These are phyloP conservation scores for Schizaphis graminum DNA, from an alignment of 2,888 invertebrate species.

Conservation along the genomic window DNA sequence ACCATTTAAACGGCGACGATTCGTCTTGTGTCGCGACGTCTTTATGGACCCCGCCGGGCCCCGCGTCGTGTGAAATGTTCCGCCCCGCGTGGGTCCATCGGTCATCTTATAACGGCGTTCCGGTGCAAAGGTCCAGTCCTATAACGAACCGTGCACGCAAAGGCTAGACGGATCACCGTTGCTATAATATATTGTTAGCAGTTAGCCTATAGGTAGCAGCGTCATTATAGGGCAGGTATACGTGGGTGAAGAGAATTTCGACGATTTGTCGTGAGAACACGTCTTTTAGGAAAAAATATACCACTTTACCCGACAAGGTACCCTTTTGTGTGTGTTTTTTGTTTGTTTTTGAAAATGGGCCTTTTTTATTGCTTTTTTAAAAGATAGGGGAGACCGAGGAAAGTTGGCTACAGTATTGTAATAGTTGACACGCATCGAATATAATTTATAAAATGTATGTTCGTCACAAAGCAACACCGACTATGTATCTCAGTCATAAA, in stretches of 20 bases:
- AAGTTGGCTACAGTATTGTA: not conserved
- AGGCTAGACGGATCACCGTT: not conserved
- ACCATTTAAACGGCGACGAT: conserved; percentile 64
- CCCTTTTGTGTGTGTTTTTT: not conserved
- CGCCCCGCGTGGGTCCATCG: conserved; percentile 13
- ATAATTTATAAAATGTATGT: not conserved
- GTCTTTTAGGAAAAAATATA: not conserved
- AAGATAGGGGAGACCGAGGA: not conserved
- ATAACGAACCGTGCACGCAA: not conserved
- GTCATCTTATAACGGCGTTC: conserved; percentile 49
- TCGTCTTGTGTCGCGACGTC: conserved; percentile 62
- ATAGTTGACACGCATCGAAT: not conserved
- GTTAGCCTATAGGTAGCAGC: not conserved
- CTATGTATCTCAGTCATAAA: not conserved
- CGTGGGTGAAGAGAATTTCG: not conserved
- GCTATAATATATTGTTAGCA: not conserved
- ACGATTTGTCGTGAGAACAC: not conserved
- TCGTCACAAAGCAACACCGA: not conserved
- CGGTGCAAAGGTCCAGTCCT: not conserved
- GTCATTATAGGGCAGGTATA: not conserved
- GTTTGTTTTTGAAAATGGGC: not conserved
- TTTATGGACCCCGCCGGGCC: conserved; percentile 42
- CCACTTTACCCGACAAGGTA: not conserved
- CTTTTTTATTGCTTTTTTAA: not conserved
- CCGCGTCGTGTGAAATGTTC: not conserved